Evolutionary conservation across 1,140 invertebrate species (phyloP).

Genomic region (Aphis gossypii): DNA sequence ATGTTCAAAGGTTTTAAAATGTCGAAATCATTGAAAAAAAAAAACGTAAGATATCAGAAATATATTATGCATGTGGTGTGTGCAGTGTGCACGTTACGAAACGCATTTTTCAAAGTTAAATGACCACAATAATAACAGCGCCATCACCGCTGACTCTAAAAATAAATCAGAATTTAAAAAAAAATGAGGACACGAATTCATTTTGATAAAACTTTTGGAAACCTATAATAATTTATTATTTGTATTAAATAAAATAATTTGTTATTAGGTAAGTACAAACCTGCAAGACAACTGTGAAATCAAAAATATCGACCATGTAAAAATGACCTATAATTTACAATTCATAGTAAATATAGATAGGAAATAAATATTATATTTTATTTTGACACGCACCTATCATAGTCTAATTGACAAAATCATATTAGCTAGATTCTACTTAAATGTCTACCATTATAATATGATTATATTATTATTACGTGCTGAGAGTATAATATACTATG

Average conservation of each 20-base stretch:
- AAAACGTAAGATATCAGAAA: neutral
- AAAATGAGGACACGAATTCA: neutral
- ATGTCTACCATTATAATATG: neutral
- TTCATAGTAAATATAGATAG: no score
- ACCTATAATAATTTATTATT: neutral
- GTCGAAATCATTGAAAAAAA: neutral
- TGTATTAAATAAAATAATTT: neutral
- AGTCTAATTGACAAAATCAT: neutral
- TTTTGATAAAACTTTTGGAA: no score
- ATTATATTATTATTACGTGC: neutral
- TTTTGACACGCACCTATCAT: neutral
- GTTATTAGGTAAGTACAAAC: neutral
- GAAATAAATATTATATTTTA: neutral
- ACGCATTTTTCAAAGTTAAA: neutral
- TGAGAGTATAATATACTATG: neutral
- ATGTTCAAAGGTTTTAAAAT: neutral
- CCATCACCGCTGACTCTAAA: neutral
- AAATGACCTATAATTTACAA: no score
- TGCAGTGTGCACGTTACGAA: no score
- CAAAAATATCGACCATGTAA: neutral
- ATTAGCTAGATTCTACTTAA: neutral
- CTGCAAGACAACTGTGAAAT: neutral
- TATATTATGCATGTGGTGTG: neutral
- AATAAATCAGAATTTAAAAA: neutral
- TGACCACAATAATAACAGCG: neutral